Evolutionary conservation across 2,113 vertebrate genomes (phyloP).

Genomic region (Phylloscopus whistleri): DNA sequence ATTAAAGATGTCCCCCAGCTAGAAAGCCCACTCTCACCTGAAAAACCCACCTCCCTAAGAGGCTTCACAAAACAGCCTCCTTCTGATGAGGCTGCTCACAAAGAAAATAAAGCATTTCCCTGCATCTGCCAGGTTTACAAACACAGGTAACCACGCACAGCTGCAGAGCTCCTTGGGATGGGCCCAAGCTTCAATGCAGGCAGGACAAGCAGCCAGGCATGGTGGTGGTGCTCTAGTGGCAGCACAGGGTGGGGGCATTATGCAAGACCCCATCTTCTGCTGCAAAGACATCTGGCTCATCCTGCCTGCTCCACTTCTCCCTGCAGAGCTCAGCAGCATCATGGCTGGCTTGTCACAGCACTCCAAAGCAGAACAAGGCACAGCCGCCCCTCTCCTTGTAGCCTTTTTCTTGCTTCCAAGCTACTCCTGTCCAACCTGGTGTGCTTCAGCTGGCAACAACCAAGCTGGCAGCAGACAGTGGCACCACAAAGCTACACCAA

Average conservation of each 20-base stretch:
- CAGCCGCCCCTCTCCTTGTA: not conserved
- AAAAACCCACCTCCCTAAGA: not conserved
- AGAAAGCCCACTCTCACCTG: not conserved
- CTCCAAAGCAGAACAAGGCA: not conserved
- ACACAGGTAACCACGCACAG: not conserved
- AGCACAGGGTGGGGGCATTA: not conserved
- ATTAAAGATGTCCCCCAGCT: not conserved
- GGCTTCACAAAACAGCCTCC: not conserved
- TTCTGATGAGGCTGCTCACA: not conserved
- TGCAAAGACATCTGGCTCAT: not conserved
- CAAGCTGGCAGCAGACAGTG: not conserved
- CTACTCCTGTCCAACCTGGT: not conserved
- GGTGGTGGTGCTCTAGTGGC: not conserved
- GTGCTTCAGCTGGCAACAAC: not conserved
- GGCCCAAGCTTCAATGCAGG: not conserved
- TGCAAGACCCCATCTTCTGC: not conserved
- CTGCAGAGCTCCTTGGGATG: not conserved
- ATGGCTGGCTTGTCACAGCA: not conserved
- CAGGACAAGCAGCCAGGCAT: not conserved
- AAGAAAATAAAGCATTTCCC: not conserved
- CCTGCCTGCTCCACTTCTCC: not conserved
- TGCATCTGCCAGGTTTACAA: not conserved
- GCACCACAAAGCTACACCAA: not conserved
- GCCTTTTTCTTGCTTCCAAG: not conserved
- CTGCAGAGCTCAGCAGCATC: not conserved